phyloP scores from a whole-genome alignment of 2,888 invertebrate species.

The Cephus pulcher region DNA sequence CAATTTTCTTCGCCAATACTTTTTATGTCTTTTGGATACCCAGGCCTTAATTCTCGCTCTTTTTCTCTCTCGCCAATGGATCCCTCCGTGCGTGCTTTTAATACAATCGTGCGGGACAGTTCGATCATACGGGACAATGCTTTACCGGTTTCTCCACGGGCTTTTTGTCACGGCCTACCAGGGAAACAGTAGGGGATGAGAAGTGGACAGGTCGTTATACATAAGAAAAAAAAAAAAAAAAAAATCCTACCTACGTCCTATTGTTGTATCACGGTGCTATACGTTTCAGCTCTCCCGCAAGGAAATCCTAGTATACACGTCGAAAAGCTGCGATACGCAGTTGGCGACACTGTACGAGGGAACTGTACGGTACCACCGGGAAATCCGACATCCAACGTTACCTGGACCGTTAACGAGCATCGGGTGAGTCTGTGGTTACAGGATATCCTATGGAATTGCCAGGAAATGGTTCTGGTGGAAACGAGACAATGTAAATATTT shows the following conservation, averaged over 20 bases:
- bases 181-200: slow-evolving; percentile 9
- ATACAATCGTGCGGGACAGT: background rate
- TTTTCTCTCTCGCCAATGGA: background rate
- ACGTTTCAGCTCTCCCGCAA: slow-evolving; percentile 74
- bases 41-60: background rate
- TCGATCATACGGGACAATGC: slow-evolving; percentile 6
- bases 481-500: background rate
- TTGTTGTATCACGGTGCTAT: slow-evolving; percentile 5
- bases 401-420: slow-evolving; percentile 76
- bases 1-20: background rate
- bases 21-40: background rate
- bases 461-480: background rate
- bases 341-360: slow-evolving; percentile 76
- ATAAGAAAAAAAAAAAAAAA: slow-evolving; percentile 11
- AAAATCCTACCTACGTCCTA: slow-evolving; percentile 2
- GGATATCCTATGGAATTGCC: background rate
- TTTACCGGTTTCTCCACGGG: slow-evolving; percentile 17
- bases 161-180: slow-evolving; percentile 21
- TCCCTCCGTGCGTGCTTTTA: slow-evolving; percentile 1
- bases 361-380: slow-evolving; percentile 78
- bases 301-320: slow-evolving; percentile 75
- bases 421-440: slow-evolving; percentile 44
- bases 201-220: slow-evolving; percentile 16
- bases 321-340: slow-evolving; percentile 77
- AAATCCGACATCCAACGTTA: slow-evolving; percentile 77